These are phyloP conservation scores for Andrena marginata DNA, from an alignment of 2,888 invertebrate genomes.

Conservation along the genomic window DNA sequence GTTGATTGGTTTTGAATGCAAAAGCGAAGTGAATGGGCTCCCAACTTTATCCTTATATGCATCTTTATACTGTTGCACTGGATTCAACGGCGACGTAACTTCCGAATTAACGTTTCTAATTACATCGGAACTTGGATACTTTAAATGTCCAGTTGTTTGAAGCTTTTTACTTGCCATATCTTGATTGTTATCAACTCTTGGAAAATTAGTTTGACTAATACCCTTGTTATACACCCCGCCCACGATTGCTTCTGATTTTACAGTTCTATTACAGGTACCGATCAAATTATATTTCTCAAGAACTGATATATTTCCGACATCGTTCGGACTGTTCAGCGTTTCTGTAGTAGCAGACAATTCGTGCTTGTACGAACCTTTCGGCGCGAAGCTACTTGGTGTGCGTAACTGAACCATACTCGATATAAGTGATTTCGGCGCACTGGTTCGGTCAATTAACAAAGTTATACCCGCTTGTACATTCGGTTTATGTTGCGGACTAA, in stretches of 20 bases:
- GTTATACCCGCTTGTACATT: conserved; percentile 37
- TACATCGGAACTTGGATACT: neutral
- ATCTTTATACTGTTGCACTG: conserved; percentile 20
- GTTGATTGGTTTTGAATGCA: conserved; percentile 24
- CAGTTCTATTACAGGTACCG: conserved; percentile 11
- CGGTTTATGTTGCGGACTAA: conserved; percentile 75
- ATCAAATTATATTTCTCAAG: conserved; percentile 30
- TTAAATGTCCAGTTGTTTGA: neutral
- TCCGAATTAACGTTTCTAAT: conserved; percentile 5
- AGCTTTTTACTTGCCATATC: neutral
- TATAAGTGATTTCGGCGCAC: no score
- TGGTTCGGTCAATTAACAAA: no score
- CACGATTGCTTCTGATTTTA: conserved; percentile 44
- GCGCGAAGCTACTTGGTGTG: conserved; percentile 81
- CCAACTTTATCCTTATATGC: conserved; percentile 25
- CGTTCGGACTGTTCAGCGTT: neutral
- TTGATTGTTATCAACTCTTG: neutral
- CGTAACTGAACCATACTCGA: conserved; percentile 76
- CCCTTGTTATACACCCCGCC: conserved; percentile 12
- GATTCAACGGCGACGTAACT: neutral
- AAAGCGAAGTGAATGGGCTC: conserved; percentile 18
- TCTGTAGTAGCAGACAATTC: conserved; percentile 13
- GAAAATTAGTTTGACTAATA: neutral
- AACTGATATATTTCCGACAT: conserved; percentile 4
- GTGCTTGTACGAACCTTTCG: conserved; percentile 67